Evolutionary conservation across 2,113 vertebrate genomes (phyloP).

Genomic region (Danionella cerebrum): DNA sequence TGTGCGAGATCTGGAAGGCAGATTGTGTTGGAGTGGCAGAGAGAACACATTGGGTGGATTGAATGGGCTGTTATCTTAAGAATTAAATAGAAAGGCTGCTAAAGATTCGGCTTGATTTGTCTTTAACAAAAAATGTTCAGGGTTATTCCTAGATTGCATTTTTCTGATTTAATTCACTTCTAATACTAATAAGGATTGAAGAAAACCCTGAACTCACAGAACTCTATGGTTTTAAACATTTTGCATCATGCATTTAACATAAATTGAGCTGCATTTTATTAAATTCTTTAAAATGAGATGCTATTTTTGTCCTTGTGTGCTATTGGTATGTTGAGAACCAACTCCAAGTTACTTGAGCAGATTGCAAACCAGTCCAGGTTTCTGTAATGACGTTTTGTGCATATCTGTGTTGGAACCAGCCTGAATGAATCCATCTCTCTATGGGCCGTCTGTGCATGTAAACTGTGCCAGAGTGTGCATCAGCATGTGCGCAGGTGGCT

Average conservation of each 20-base stretch:
- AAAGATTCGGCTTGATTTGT: background rate
- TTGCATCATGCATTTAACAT: no score
- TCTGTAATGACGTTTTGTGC: background rate
- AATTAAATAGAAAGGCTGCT: background rate
- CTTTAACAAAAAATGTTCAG: no score
- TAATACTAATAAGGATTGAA: no score
- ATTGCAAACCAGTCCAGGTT: background rate
- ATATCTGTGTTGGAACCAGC: background rate
- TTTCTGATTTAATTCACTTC: no score
- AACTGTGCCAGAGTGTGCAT: slow-evolving; percentile 20
- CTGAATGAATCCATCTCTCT: background rate
- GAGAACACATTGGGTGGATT: slow-evolving; percentile 7
- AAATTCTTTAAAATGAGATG: no score
- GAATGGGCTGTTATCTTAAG: slow-evolving; percentile 4
- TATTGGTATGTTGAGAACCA: no score
- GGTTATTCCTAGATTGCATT: no score
- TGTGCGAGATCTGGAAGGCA: slow-evolving; percentile 4
- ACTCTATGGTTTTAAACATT: no score
- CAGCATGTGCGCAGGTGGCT: slow-evolving; percentile 34
- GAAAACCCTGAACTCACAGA: no score
- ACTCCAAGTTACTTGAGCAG: no score
- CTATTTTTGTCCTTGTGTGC: no score
- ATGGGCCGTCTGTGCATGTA: background rate
- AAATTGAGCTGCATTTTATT: no score
- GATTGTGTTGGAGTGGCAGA: slow-evolving; percentile 8